Evolutionary conservation across 2,888 invertebrate genomes (phyloP).

Genomic region (Koerneria pararmatus): DNA sequence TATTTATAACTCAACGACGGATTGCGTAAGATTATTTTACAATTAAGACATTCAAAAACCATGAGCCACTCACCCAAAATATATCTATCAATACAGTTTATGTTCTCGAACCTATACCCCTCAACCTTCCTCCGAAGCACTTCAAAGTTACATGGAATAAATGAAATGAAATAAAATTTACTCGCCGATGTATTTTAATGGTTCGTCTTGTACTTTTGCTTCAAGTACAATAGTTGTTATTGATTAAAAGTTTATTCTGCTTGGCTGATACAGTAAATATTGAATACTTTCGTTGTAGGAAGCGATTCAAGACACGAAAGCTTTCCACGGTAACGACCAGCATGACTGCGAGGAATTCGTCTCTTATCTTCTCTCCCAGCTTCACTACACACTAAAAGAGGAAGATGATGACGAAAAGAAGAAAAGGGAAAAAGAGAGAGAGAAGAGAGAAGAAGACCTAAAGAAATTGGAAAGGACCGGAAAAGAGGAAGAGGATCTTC

Average conservation of each 20-base stretch:
- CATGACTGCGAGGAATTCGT: constrained; percentile 90
- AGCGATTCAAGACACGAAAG: constrained; percentile 81
- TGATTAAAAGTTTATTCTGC: background rate
- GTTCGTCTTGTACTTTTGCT: background rate
- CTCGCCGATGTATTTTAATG: too few species aligned
- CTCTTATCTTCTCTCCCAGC: constrained; percentile 82
- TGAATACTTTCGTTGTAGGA: constrained; percentile 63
- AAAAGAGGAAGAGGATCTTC: constrained; percentile 33
- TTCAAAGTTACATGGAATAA: too few species aligned
- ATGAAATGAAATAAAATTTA: too few species aligned
- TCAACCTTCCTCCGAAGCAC: too few species aligned
- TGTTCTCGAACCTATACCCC: too few species aligned
- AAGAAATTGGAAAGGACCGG: constrained; percentile 24
- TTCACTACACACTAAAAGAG: constrained; percentile 85
- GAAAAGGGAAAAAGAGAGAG: constrained; percentile 74
- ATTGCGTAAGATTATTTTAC: too few species aligned
- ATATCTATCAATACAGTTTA: too few species aligned
- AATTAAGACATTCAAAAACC: too few species aligned
- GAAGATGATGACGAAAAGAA: constrained; percentile 70
- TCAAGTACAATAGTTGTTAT: background rate
- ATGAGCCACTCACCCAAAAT: too few species aligned
- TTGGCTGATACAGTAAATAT: background rate
- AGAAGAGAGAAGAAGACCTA: constrained; percentile 65
- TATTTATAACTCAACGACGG: too few species aligned
- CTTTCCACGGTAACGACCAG: constrained; percentile 83